These are phyloP conservation scores for silkworm (Bombyx mori) DNA, from an alignment of 1,140 invertebrate species.

Conservation along the genomic window ASM3026992v2 NC_085124.1:9732501-9733000, in stretches of 20 bases:
- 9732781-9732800: constrained; percentile 45
- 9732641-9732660: constrained; percentile 19
- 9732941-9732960: too few species aligned
- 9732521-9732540: too few species aligned
- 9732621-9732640: neutral
- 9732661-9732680: constrained; percentile 21
- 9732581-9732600: neutral
- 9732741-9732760: constrained; percentile 14
- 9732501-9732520: too few species aligned
- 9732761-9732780: constrained; percentile 35
- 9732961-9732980: too few species aligned
- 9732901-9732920: too few species aligned
- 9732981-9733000: too few species aligned
- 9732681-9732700: constrained; percentile 49
- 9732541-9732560: neutral
- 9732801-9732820: constrained; percentile 42
- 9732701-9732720: constrained; percentile 40
- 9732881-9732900: too few species aligned
- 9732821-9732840: constrained; percentile 12
- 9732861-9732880: too few species aligned
- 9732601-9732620: constrained; percentile 6
- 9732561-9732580: neutral
- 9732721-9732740: constrained; percentile 29
- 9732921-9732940: too few species aligned
- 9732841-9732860: neutral